Percentiles rank a stretch among this genome's conserved stretches.
Evolutionary conservation across 2,113 vertebrate genomes (phyloP).

Genomic region (Micromys minutus): DNA sequence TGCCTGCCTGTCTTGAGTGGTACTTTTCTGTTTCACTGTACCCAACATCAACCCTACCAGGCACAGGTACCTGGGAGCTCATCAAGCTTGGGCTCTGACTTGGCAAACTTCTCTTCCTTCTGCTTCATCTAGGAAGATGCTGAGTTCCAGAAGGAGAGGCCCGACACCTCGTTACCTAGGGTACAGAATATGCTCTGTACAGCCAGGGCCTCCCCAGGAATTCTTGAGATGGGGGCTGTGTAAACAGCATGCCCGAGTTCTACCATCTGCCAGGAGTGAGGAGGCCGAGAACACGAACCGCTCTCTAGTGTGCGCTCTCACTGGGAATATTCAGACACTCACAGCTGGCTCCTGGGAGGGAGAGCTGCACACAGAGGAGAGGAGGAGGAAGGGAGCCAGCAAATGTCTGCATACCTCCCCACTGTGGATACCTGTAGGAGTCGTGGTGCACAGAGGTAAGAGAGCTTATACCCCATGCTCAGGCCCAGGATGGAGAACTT

Average conservation of each 20-base stretch:
- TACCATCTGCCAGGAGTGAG: neutral
- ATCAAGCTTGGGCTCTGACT: neutral
- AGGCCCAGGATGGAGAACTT: neutral
- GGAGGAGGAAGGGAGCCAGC: neutral
- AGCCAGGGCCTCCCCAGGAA: neutral
- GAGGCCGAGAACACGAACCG: neutral
- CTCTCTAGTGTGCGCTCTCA: neutral
- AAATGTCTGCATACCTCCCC: neutral
- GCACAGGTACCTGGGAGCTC: neutral
- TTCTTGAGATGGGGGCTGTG: neutral
- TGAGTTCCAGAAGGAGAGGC: neutral
- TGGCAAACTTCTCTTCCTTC: neutral
- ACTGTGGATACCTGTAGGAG: neutral
- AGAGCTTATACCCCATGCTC: constrained; percentile 2
- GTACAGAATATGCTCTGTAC: neutral
- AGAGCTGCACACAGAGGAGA: neutral
- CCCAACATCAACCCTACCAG: neutral
- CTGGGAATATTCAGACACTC: neutral
- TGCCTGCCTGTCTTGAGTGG: neutral
- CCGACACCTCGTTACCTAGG: neutral
- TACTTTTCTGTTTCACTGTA: neutral
- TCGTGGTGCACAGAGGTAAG: neutral
- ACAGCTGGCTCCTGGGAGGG: neutral
- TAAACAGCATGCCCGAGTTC: neutral
- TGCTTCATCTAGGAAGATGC: neutral